Evolutionary conservation across 2,113 vertebrate species (phyloP).

Genomic region (Saguinus imperator): DNA sequence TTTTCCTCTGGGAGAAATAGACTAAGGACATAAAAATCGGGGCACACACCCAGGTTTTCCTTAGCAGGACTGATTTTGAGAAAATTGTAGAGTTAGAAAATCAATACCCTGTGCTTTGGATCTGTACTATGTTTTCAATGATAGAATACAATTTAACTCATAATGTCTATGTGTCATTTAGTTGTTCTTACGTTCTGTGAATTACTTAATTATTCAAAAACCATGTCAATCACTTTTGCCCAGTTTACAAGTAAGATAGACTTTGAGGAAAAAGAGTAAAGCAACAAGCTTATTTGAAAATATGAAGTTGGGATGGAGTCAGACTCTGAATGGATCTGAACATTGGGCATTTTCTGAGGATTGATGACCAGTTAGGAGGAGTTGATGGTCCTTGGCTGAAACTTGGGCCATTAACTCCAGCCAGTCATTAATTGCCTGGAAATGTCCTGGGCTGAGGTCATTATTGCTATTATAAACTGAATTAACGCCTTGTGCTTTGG

Average conservation of each 20-base stretch:
- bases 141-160: neutral
- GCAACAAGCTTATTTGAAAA: conserved; percentile 45
- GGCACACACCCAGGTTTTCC: neutral
- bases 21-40: neutral
- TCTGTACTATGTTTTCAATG: neutral
- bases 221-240: neutral
- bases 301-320: conserved; percentile 22
- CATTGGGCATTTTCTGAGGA: conserved; percentile 78
- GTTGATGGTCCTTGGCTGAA: conserved; percentile 83
- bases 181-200: neutral
- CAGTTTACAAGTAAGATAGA: neutral
- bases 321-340: conserved; percentile 57
- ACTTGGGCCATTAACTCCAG: conserved; percentile 75
- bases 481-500: conserved; percentile 70
- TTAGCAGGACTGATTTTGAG: neutral
- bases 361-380: conserved; percentile 80
- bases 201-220: conserved; percentile 17
- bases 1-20: conserved; percentile 7
- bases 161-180: neutral
- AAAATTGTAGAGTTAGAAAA: neutral
- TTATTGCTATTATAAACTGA: conserved; percentile 78
- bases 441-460: conserved; percentile 79
- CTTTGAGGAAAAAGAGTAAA: conserved; percentile 40
- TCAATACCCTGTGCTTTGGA: neutral
- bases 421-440: conserved; percentile 81